phyloP scores from a whole-genome alignment of 2,113 vertebrate species.

The chimpanzee (Pan troglodytes) region NHGRI_mPanTro3-v2.1_pri NC_072413.2:27829501-27830000 shows the following conservation, averaged over 20 bases:
- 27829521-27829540: not conserved
- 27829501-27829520: not conserved
- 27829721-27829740: not conserved
- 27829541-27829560: not conserved
- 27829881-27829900: not conserved
- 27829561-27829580: not conserved
- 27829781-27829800: not conserved
- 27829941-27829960: not conserved
- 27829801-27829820: not conserved
- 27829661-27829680: not conserved
- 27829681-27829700: conserved; percentile 21
- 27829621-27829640: not conserved
- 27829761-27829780: not conserved
- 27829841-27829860: not conserved
- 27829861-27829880: not conserved
- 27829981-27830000: not conserved
- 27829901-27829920: not conserved
- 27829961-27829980: not conserved
- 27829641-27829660: not conserved
- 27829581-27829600: not conserved
- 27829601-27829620: not conserved
- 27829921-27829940: not conserved
- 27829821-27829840: not conserved
- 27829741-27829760: not conserved
- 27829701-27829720: conserved; percentile 5